These are phyloP conservation scores for Chaetura pelagica DNA, from an alignment of 2,113 vertebrate genomes.

Conservation along the genomic window DNA sequence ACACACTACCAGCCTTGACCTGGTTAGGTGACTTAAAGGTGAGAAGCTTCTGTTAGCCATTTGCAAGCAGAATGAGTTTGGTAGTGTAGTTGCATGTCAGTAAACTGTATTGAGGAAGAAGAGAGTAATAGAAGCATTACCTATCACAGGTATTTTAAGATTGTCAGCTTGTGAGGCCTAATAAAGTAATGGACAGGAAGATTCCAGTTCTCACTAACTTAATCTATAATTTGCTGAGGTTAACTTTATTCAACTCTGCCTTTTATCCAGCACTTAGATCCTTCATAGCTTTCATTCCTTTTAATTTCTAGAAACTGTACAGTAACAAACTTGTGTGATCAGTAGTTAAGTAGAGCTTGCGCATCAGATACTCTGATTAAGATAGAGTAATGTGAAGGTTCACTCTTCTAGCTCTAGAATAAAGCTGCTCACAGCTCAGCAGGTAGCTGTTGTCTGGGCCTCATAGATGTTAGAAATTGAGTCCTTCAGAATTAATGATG, in stretches of 20 bases:
- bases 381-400: not conserved
- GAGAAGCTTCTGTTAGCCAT: not conserved
- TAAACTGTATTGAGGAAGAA: not conserved
- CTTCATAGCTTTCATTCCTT: not conserved
- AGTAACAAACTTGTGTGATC: not conserved
- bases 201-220: not conserved
- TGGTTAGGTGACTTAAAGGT: not conserved
- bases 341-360: not conserved
- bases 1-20: not conserved
- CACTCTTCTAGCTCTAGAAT: not conserved
- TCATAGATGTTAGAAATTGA: accelerated
- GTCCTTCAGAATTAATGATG: not conserved
- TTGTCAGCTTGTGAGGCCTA: not conserved
- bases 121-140: not conserved
- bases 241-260: not conserved
- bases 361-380: not conserved
- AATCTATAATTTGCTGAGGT: not conserved
- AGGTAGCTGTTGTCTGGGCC: not conserved
- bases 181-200: not conserved
- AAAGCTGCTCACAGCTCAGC: not conserved
- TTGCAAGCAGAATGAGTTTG: not conserved
- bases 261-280: not conserved
- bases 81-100: not conserved
- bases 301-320: not conserved
- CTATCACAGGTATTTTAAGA: not conserved